These are phyloP conservation scores for Manduca sexta DNA, from an alignment of 1,140 invertebrate genomes.

Conservation along the genomic window DNA sequence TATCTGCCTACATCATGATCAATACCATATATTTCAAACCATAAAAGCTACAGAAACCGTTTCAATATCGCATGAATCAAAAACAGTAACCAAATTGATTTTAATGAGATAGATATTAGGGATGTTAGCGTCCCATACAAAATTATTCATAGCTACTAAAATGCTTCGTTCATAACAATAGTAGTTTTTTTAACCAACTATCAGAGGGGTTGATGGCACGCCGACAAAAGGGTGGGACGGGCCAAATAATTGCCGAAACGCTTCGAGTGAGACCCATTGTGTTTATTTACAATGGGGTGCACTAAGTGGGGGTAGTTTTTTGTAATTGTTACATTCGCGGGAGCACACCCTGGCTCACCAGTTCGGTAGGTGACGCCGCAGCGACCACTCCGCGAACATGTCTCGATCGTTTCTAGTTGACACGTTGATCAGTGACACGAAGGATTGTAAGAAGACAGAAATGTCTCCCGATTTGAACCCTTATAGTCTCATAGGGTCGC, in stretches of 20 bases:
- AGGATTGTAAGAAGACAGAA: conserved; percentile 67
- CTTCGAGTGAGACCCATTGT: conserved; percentile 68
- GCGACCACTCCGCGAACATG: conserved; percentile 68
- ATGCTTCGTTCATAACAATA: conserved; percentile 61
- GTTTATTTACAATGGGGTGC: conserved; percentile 65
- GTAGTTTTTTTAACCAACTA: conserved; percentile 52
- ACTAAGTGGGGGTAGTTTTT: conserved; percentile 68
- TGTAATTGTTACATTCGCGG: conserved; percentile 66
- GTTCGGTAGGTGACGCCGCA: conserved; percentile 36
- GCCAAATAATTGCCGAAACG: conserved; percentile 71
- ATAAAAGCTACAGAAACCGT: no score
- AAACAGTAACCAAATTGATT: conserved; percentile 63
- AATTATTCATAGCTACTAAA: conserved; percentile 72
- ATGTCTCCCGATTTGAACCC: conserved; percentile 48
- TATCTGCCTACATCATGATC: no score
- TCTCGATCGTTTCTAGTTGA: conserved; percentile 85
- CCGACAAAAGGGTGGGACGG: conserved; percentile 70
- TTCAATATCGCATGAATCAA: conserved; percentile 13
- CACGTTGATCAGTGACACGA: conserved; percentile 79
- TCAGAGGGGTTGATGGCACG: conserved; percentile 54
- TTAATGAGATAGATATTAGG: conserved; percentile 68
- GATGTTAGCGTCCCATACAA: conserved; percentile 63
- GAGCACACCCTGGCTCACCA: conserved; percentile 44
- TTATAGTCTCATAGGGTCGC: conserved; percentile 45
- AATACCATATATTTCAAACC: no score